A percentile compares a stretch with the other conserved stretches of the same genome.
Evolutionary conservation across 2,113 vertebrate genomes (phyloP).

Genomic region (Cercocebus atys): DNA sequence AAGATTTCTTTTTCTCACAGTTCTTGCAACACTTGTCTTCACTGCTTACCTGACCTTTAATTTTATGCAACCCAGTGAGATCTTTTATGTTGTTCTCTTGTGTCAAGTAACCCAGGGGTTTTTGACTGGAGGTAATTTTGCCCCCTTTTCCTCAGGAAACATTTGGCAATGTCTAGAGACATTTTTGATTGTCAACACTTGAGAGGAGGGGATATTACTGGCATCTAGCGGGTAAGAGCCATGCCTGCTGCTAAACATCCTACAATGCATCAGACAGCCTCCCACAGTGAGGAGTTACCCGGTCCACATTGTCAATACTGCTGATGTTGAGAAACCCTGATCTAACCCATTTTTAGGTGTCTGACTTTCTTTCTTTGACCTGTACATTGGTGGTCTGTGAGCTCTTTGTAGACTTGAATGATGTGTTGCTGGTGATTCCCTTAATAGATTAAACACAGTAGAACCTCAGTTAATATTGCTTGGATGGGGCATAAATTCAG

Average conservation of each 20-base stretch:
- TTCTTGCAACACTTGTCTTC: neutral
- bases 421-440: neutral
- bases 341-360: neutral
- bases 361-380: neutral
- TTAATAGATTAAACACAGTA: neutral
- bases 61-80: neutral
- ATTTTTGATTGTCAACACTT: slow-evolving; percentile 7
- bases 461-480: neutral
- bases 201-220: neutral
- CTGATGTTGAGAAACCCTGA: neutral
- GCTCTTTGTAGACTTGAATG: neutral
- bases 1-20: neutral
- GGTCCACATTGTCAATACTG: neutral
- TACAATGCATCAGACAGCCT: neutral
- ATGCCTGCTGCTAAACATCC: neutral
- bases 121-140: neutral
- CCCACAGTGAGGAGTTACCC: neutral
- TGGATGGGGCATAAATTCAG: neutral
- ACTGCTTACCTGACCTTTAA: neutral
- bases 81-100: neutral
- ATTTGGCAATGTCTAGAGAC: neutral
- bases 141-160: neutral
- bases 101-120: neutral
- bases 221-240: neutral
- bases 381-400: neutral